Base-by-base conservation (phyloP, 2,797 vertebrate genomes). In the Amblyopsis hoosieri region DNA sequence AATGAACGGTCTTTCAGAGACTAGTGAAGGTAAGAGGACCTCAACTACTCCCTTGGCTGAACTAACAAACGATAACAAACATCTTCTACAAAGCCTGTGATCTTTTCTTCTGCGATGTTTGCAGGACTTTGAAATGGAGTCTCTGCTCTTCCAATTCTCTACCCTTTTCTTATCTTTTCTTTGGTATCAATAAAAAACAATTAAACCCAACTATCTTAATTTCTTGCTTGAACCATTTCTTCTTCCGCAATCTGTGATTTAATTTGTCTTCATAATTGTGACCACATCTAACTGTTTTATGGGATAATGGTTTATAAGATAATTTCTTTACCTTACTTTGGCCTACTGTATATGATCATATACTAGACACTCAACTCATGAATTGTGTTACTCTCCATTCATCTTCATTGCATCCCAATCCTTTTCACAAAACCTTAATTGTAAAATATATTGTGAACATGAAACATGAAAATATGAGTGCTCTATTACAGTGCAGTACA, bases 21-120 rank as follows among this genome's bases (percentile, higher is more conserved):
- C 17, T 53, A 14, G 49, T 49, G 80, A 85, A 87, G 86, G 85
- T 88, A 87, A 90, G 86, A 82, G 37, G 62, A 60, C 63, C 49
- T 66, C 51, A 54, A 29, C 13, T 51, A 23, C 45, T 37, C 33
- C 15, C 53, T 19, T 42, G 11, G 46, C 45, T 48, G 52, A 55
- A 47, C 62, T 47, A 53, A 48, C 49, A 9, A 57, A 15, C n/a
- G 15, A 19, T 45, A 15, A 52, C 11, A 50, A 37, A 47, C 47
- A 14, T 54, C 42, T 33, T 64, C 17, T n/a, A n/a, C 52, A 52
- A 48, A 58, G 50, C 9, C 58, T 52, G 1, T n/a, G 60, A 31
- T 62, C 57, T 71, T 45, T 45, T 47, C 52, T 56, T 64, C 67
- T 66, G 50, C 54, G 60, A 45, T n/a, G 17, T 50, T 45, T 31